Evolutionary conservation across 2,113 vertebrate genomes (phyloP).

Genomic region (Ibidorhyncha struthersii): DNA sequence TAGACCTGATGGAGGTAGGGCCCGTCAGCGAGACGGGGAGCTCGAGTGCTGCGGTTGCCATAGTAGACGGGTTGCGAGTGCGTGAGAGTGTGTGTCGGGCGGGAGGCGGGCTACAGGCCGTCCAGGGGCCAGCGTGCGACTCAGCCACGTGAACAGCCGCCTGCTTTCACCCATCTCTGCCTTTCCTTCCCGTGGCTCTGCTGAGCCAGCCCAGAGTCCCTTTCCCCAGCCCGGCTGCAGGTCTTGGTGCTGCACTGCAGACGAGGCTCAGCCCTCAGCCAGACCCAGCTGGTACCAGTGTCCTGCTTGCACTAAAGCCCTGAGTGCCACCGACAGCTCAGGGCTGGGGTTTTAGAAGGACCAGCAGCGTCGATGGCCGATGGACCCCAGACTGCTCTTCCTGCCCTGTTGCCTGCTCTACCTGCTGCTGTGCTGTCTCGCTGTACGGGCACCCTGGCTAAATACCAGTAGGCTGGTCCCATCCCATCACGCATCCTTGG

Average conservation of each 20-base stretch:
- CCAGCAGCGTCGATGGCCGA: neutral
- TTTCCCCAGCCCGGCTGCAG: neutral
- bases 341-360: neutral
- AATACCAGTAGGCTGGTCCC: neutral
- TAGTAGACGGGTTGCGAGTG: neutral
- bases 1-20: slow-evolving; percentile 99
- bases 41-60: slow-evolving; percentile 38
- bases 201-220: neutral
- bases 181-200: neutral
- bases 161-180: neutral
- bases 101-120: neutral
- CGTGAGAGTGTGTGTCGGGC: neutral
- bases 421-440: neutral
- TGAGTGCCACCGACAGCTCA: neutral
- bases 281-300: neutral
- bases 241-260: neutral
- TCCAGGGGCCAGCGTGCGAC: neutral
- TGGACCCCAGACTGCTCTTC: neutral
- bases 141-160: neutral
- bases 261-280: neutral
- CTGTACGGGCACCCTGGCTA: neutral
- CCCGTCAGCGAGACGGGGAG: neutral
- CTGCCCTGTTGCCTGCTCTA: neutral
- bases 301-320: neutral
- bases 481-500: accelerated